These are phyloP conservation scores for Microtus californicus DNA, from an alignment of 2,797 vertebrate species.

Conservation along the genomic window DNA sequence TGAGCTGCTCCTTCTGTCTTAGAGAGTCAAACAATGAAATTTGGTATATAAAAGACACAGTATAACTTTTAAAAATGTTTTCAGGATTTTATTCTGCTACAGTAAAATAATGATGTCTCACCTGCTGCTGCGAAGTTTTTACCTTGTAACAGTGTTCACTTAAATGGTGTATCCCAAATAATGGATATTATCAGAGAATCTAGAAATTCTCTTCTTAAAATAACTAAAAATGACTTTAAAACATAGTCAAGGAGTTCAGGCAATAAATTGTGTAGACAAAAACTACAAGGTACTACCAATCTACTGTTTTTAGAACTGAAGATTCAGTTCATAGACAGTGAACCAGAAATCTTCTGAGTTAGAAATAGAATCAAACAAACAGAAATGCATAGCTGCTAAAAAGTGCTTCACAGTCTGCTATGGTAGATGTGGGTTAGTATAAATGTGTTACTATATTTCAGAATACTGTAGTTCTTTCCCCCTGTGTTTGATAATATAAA, in stretches of 20 bases:
- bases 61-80: slow-evolving; percentile 37
- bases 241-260: slow-evolving; percentile 4
- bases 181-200: slow-evolving; percentile 41
- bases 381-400: slow-evolving; percentile 60
- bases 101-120: slow-evolving; percentile 6
- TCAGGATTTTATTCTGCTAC: slow-evolving; percentile 50
- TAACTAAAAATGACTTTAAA: slow-evolving; percentile 36
- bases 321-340: slow-evolving; percentile 51
- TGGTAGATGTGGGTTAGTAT: slow-evolving; percentile 40
- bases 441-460: slow-evolving; percentile 39
- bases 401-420: slow-evolving; percentile 40
- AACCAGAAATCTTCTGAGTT: slow-evolving; percentile 38
- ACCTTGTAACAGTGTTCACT: slow-evolving; percentile 35
- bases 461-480: slow-evolving; percentile 43
- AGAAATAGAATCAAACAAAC: slow-evolving; percentile 36
- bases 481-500: neutral
- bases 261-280: slow-evolving; percentile 28
- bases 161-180: slow-evolving; percentile 17
- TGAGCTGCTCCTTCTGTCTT: slow-evolving; percentile 34
- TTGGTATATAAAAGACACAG: slow-evolving; percentile 40
- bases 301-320: slow-evolving; percentile 46
- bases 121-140: slow-evolving; percentile 36
- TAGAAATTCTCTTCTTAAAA: slow-evolving; percentile 35
- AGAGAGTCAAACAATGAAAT: slow-evolving; percentile 42
- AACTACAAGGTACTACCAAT: neutral